Evolutionary conservation across 2,113 vertebrate genomes (phyloP), one percentile per base, ranked within the genome.

Genomic region (Lutjanus erythropterus): DNA sequence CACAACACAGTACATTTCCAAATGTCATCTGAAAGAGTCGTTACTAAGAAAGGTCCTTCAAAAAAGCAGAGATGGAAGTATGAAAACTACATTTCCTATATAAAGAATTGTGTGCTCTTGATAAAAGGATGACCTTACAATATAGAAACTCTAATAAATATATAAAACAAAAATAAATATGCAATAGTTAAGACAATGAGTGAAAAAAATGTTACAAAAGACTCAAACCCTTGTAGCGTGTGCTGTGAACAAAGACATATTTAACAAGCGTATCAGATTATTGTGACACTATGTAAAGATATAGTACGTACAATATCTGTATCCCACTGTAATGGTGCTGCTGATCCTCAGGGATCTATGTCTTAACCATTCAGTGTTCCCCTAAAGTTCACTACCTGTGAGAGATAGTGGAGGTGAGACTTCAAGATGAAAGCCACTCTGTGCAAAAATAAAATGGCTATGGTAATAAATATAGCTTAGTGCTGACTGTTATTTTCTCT

Each of bases 401-500:
- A 69, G 58, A 53, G 61, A 83, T 35, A 62, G 55, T 42, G 78
- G 12, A 37, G n/a, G 78, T 79, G 83, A 81, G 60, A 81, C 65
- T 53, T 88, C 61, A 84, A 42, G 35, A 70, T 83, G 39, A 88
- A 83, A 86, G 75, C 67, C 75, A 88, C 81, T 89, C 71, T 88
- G 86, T 92, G 85, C 71, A 93, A 91, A 91, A 90, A 91, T 60
- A 74, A 72, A 80, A 67, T 41, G 53, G 68, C 85, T 89, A 89
- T 84, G 89, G 78, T 92, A 96, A 93, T 93, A 95, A 93, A 96
- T 94, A 96, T 95, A 96, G 92, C 91, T 91, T 94, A 94, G 74
- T 93, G 90, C 83, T 78, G 87, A 90, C 68, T 88, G 75, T 49
- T 84, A 87, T 76, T 89, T 91, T 92, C 92, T 93, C 80, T 75